Evolutionary conservation across 2,113 vertebrate species (phyloP), one percentile per base, ranked within the genome.

Genomic region (Microtus montanus): DNA sequence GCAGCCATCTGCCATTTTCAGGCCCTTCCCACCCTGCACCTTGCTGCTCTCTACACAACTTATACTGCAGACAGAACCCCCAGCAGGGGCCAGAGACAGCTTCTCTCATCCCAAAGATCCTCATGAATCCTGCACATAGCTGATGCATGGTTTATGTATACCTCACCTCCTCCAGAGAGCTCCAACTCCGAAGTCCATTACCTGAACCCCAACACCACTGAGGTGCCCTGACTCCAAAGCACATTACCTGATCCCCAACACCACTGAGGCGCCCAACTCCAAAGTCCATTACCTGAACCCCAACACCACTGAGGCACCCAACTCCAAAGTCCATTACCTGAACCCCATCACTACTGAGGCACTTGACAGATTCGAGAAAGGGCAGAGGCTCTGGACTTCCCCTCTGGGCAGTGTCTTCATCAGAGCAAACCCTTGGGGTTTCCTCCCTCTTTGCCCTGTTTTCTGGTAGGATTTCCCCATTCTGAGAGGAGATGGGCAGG

Each of bases 21-120:
- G 33, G 30, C n/a, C 2, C 6, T 3, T 35, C 8, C 2, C 2
- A 24, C 14, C 54, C 35, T 38, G n/a, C 13, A 61, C n/a, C 38
- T 77, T 1, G 4, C 41, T 68, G 44, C 77, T 44, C 28, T 87
- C 85, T 28, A 58, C 5, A n/a, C 0, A 9, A 52, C 30, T 15
- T 30, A 71, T 11, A 70, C 33, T 14, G 74, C 82, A 52, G 64
- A 87, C 74, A 49, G 35, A 54, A 49, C 30, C 22, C 24, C 58
- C 58, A 30, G 44, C 49, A 54, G n/a, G 52, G 93, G 78, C 33
- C 64, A 64, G 28, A 26, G 38, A 35, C 4, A 11, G 0, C 33
- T 7, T 38, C n/a, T 22, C 5, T 80, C 41, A 80, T 10, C 49
- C 12, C 1, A 3, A 26, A 30, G 0, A 0, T 8, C 61, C 17